These are phyloP conservation scores for Axea sp. DNA, from an alignment of 2,888 invertebrate species.

Conservation along the genomic window DNA sequence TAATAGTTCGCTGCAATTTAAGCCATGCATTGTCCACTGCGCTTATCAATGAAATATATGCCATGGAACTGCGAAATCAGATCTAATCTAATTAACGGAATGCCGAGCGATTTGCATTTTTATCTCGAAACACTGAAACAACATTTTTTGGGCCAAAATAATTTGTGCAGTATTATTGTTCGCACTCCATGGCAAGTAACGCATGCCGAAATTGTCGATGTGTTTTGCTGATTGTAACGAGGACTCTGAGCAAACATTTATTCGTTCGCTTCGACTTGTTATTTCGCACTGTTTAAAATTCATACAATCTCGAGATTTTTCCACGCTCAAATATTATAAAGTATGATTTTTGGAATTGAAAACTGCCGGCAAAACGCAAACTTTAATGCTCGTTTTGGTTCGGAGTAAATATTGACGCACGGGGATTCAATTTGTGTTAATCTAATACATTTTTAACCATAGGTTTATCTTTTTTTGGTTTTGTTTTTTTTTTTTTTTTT, in stretches of 20 bases:
- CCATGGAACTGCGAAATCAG: conserved; percentile 24
- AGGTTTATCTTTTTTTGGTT: too few species aligned
- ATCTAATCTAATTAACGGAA: conserved; percentile 50
- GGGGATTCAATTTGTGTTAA: too few species aligned
- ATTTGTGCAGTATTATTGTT: conserved; percentile 20
- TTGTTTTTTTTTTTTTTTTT: too few species aligned
- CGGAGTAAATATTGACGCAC: too few species aligned
- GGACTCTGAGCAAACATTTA: conserved; percentile 9
- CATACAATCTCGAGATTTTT: background rate
- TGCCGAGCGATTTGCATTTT: conserved; percentile 34
- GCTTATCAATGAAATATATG: conserved; percentile 31
- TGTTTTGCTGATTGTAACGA: conserved; percentile 25
- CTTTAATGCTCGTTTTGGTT: too few species aligned
- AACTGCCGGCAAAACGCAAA: too few species aligned
- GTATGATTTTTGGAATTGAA: background rate
- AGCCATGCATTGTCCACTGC: conserved; percentile 17
- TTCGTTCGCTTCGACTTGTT: conserved; percentile 8
- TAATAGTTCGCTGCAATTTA: conserved; percentile 29
- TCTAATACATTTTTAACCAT: too few species aligned
- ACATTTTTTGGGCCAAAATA: conserved; percentile 34
- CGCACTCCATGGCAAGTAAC: conserved; percentile 3
- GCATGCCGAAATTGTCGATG: conserved; percentile 26
- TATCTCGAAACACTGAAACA: conserved; percentile 12
- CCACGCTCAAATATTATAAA: background rate
- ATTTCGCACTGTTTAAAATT: too few species aligned